These are phyloP conservation scores for Chymomyza fuscimana DNA, from an alignment of 2,888 invertebrate species.

Conservation along the genomic window DNA sequence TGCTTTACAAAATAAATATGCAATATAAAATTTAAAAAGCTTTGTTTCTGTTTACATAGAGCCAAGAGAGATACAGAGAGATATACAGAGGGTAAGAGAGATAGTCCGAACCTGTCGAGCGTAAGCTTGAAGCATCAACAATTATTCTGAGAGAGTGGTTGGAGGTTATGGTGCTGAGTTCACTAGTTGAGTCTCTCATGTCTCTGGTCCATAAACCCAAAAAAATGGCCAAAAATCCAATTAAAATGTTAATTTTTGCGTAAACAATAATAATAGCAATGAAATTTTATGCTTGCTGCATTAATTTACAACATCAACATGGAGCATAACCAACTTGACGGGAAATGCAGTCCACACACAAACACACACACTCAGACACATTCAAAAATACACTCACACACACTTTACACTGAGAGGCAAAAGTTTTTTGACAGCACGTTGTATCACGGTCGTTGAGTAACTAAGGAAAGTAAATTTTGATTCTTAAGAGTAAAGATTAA, in stretches of 20 bases:
- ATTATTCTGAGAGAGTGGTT: background rate
- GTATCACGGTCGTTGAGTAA: too few species aligned
- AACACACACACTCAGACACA: background rate
- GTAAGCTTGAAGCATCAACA: background rate
- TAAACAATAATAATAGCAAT: slow-evolving; percentile 49
- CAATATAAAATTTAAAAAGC: slow-evolving; percentile 1
- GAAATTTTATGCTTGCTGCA: slow-evolving; percentile 41
- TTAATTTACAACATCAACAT: slow-evolving; percentile 41
- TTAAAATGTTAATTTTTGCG: slow-evolving; percentile 64
- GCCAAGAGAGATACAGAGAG: background rate
- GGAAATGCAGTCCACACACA: background rate
- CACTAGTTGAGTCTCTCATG: background rate
- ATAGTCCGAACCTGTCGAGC: background rate
- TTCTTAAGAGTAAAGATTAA: too few species aligned
- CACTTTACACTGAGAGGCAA: too few species aligned
- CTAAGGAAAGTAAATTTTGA: too few species aligned
- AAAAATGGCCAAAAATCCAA: slow-evolving; percentile 49
- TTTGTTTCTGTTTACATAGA: slow-evolving; percentile 3
- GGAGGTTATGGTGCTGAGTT: background rate
- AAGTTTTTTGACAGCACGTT: too few species aligned
- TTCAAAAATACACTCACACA: too few species aligned
- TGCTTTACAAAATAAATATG: slow-evolving; percentile 30
- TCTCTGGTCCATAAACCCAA: slow-evolving; percentile 10
- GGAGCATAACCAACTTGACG: slow-evolving; percentile 12
- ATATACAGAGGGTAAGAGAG: background rate